Evolutionary conservation across 2,888 invertebrate species (phyloP), one percentile per base, ranked within the genome.

Genomic region (Allophyes oxyacanthae): DNA sequence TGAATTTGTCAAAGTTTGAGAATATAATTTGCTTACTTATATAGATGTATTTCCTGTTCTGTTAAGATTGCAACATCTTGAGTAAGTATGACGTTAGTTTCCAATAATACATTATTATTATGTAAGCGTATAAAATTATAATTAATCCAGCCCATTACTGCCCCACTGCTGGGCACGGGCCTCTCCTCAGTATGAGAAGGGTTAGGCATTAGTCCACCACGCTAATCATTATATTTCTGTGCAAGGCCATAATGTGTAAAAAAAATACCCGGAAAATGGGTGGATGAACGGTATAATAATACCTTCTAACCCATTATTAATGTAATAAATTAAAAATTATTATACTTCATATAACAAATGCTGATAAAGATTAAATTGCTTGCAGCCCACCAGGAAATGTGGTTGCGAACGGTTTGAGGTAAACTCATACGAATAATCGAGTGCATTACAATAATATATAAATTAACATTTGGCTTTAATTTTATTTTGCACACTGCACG

Each of bases 321-420:
- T 13, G 11, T 63, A 34, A 34, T 11, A 13, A 55, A 51, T 38
- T 46, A 61, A 51, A 20, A 20, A 20, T 10, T 37, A 38, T 46
- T 32, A 14, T 62, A 62, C 34, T 45, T 57, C 26, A 32, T 44
- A 20, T 48, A 68, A 51, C 40, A 43, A 8, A 61, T 58, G 41
- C 50, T 72, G 63, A 76, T 69, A 60, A 57, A 66, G 44, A 44
- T 53, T 70, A 59, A 65, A 75, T 85, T 86, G 77, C 87, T 91
- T 88, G 71, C 92, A 93, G 93, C 88, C 86, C 87, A 75, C 89
- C 90, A 63, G 90, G 91, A 86, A 86, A 87, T 80, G 87, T 89
- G 75, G 77, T 86, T 82, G 83, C 82, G 76, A 85, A 85, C 79
- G 85, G 83, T 72, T 75, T 81, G 88, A 93, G 93, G 93, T 93